Evolutionary conservation across 1,140 invertebrate genomes (phyloP), one percentile per base, ranked within the genome.

Genomic region (Aradophagus sp.): DNA sequence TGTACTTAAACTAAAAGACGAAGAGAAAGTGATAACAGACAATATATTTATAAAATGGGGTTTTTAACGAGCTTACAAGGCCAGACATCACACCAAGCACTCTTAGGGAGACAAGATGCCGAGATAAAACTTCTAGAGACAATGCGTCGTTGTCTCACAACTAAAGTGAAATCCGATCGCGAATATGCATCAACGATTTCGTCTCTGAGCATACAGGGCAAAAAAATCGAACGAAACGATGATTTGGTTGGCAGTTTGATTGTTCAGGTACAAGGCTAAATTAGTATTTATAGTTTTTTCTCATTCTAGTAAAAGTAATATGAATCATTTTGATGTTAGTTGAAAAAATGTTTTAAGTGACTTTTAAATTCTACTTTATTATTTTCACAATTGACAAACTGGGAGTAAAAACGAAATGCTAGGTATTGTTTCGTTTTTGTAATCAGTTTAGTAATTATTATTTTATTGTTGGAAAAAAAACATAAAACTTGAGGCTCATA

Each of bases 91-190:
- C 95, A 97, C 80, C 95, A 96, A 81, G 94, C 94, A 50, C 85
- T 97, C 42, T 87, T 97, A 17, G 89, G 89, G 12, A 88, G 95
- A 13, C 95, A 97, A 84, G 96, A 98, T 82, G 93, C 94, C 7
- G 96, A 97, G 83, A 89, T 97, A 17, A 89, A 93, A 55, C 89
- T 97, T 6, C 88, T 97, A 84, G 95, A 97, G 78, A 92, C 91
- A 50, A 95, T 97, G 90, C 91, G 93, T 66, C 86, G 94, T 34
- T 95, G 94, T 76, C 86, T 98, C 11, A 88, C 91, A 44, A 89
- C 91, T 23, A 93, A 96, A 82, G 90, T 95, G 76, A 96, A 96
- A 83, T 95, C 92, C 78, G 96, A 98, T 82, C 88, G 93, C 44
- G 95, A 97, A 73, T 97, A 97, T 84, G 94, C 95, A 0, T 86